Conservation (phyloP, 2,888 invertebrate genomes). For the Troides helena region DNA sequence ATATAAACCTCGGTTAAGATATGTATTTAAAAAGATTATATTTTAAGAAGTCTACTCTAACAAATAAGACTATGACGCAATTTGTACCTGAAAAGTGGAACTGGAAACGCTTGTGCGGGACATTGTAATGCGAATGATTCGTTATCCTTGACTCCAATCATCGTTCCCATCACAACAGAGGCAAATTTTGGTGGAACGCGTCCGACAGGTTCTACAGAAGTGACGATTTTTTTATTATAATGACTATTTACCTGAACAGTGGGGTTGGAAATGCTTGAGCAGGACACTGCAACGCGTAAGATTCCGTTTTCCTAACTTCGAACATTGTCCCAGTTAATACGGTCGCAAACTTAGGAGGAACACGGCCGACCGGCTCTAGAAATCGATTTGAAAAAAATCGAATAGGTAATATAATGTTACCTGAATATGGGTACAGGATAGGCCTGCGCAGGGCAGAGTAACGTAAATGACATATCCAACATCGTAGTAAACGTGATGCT, state of each 20-base stretch:
- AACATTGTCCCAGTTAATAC: constrained; percentile 77
- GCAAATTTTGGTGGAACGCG: constrained; percentile 85
- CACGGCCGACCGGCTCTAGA: constrained; percentile 56
- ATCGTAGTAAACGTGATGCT: constrained; percentile 82
- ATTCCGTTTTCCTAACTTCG: constrained; percentile 71
- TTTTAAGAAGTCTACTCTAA: not conserved
- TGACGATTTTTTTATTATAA: constrained; percentile 33
- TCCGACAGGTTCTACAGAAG: constrained; percentile 83
- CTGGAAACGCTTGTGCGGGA: constrained; percentile 84
- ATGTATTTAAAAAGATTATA: not conserved
- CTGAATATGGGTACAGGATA: constrained; percentile 75
- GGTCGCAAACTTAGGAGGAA: constrained; percentile 80
- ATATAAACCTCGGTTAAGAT: not conserved
- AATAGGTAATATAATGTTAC: constrained; percentile 45
- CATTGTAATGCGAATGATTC: constrained; percentile 80
- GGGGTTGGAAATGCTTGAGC: constrained; percentile 84
- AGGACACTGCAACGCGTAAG: constrained; percentile 81
- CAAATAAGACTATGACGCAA: constrained; percentile 13
- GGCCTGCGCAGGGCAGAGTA: constrained; percentile 88
- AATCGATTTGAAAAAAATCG: constrained; percentile 32
- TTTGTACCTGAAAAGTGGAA: constrained; percentile 81
- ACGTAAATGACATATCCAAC: constrained; percentile 70
- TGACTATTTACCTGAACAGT: constrained; percentile 73
- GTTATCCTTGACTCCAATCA: constrained; percentile 75
- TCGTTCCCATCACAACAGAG: constrained; percentile 81